A percentile compares a stretch with the other conserved stretches of the same genome.
Evolutionary conservation across 2,888 invertebrate genomes (phyloP).

Genomic region (Noctua janthina): DNA sequence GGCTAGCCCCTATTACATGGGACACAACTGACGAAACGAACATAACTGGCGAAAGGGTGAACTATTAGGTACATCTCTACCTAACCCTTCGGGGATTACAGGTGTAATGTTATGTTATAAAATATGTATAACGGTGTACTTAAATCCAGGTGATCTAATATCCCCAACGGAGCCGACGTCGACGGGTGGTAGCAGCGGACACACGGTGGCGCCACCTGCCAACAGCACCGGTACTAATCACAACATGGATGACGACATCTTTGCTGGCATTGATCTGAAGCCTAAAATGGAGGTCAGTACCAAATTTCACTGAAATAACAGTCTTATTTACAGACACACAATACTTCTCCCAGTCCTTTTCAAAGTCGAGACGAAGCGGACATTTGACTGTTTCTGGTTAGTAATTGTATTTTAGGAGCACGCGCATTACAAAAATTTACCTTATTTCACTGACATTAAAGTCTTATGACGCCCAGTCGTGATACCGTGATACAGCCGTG

Average conservation of each 20-base stretch:
- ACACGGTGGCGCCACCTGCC: constrained; percentile 82
- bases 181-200: constrained; percentile 70
- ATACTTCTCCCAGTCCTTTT: too few species aligned
- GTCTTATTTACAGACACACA: too few species aligned
- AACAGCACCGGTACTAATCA: constrained; percentile 81
- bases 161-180: constrained; percentile 88
- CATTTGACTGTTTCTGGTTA: too few species aligned
- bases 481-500: too few species aligned
- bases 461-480: neutral
- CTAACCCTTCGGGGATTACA: too few species aligned
- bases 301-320: neutral
- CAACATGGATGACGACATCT: constrained; percentile 93
- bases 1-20: too few species aligned
- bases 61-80: too few species aligned
- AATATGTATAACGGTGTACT: too few species aligned
- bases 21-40: too few species aligned
- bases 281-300: constrained; percentile 91
- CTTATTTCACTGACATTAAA: neutral
- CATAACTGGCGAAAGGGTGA: too few species aligned
- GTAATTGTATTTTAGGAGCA: neutral
- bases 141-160: constrained; percentile 79
- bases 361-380: neutral
- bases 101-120: too few species aligned
- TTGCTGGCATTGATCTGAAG: constrained; percentile 93
- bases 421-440: neutral